Conservation (phyloP, 2,888 invertebrate genomes). For the Philonicus albiceps region DNA sequence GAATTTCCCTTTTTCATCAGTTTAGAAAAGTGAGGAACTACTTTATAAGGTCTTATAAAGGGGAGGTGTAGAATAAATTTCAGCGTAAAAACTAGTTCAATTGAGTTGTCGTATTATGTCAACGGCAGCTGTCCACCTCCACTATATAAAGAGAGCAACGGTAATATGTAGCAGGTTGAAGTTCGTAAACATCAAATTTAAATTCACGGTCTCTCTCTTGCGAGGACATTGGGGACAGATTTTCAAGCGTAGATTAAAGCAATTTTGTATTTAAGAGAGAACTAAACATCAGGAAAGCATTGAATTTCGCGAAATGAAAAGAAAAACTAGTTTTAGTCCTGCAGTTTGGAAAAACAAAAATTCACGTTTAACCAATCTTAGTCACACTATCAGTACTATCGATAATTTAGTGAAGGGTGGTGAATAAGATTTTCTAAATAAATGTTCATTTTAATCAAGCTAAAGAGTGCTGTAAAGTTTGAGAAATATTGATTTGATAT, state of each 20-base stretch:
- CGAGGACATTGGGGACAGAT: neutral
- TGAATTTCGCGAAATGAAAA: neutral
- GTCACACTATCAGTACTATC: neutral
- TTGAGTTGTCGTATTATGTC: neutral
- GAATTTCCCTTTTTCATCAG: neutral
- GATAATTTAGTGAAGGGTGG: neutral
- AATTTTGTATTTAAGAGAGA: neutral
- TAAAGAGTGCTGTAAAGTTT: too few relatives aligned
- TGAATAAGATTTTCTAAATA: neutral
- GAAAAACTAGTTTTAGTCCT: neutral
- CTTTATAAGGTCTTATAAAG: neutral
- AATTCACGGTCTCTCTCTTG: neutral
- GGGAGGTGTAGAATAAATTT: neutral
- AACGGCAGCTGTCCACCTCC: neutral
- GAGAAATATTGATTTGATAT: too few relatives aligned
- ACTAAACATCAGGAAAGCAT: neutral
- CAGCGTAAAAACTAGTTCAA: neutral
- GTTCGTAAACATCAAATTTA: neutral
- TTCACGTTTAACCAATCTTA: neutral
- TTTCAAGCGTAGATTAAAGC: neutral
- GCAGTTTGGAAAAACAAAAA: neutral
- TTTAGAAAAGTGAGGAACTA: neutral
- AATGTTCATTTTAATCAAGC: too few relatives aligned
- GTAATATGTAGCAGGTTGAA: neutral
- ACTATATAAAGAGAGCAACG: neutral